Conservation (phyloP, 2,797 vertebrate species). For the Apodemus agrarius region DNA sequence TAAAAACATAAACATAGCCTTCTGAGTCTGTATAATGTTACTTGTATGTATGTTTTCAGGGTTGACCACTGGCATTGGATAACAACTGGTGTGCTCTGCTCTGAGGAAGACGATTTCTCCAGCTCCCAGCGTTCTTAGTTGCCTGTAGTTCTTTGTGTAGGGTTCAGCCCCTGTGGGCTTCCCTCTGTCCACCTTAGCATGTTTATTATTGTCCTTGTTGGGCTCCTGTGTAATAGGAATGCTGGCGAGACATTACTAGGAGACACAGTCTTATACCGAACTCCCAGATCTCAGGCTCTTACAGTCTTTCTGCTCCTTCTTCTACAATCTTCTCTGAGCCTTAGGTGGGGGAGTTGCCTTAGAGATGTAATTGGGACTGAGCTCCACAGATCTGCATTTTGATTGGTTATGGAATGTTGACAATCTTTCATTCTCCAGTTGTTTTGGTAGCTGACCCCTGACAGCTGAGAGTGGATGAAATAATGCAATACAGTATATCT, state of each 20-base stretch:
- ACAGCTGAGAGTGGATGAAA: neutral
- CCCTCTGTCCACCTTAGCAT: neutral
- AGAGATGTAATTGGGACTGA: neutral
- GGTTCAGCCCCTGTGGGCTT: neutral
- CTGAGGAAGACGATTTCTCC: neutral
- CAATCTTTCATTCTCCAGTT: neutral
- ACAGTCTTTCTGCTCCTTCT: neutral
- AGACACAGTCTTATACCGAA: neutral
- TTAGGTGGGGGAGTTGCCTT: neutral
- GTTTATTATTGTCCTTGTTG: neutral
- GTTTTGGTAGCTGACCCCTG: neutral
- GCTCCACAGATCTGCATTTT: neutral
- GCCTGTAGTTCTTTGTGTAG: neutral
- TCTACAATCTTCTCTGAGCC: neutral
- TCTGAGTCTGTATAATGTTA: neutral
- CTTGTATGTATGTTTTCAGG: neutral
- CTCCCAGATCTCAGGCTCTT: neutral
- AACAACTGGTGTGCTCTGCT: neutral
- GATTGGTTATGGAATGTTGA: neutral
- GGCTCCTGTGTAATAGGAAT: neutral
- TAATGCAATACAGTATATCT: neutral
- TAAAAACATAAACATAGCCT: neutral
- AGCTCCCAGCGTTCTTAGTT: neutral
- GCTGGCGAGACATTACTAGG: neutral
- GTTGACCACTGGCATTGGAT: neutral